Evolutionary conservation across 37 sponge, comb jelly and placozoan genomes (phyloP).

Genomic region (Aphrocallistes beatrix): DNA sequence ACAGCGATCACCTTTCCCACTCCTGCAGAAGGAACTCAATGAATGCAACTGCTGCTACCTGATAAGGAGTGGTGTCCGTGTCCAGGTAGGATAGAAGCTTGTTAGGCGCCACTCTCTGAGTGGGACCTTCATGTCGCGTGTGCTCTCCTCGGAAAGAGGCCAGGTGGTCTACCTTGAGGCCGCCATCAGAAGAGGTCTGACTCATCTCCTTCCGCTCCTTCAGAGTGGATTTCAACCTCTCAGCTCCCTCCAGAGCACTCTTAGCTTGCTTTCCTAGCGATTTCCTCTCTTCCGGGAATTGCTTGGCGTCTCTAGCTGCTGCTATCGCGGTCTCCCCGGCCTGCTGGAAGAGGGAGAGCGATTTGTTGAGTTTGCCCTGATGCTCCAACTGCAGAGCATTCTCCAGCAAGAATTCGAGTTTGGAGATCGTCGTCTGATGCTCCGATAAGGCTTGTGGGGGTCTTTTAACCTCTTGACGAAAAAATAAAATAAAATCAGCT

Average conservation of each 20-base stretch:
- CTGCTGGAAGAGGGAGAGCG: not conserved
- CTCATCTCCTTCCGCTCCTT: not conserved
- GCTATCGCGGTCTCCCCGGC: not conserved
- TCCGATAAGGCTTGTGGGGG: not conserved
- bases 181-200: not conserved
- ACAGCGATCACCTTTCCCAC: too few species aligned
- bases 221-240: not conserved
- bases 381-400: not conserved
- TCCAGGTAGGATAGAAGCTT: conserved; percentile 5
- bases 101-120: not conserved
- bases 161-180: not conserved
- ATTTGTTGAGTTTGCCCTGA: not conserved
- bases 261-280: not conserved
- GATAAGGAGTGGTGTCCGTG: not conserved
- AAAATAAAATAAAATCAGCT: not conserved
- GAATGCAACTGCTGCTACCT: not conserved
- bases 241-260: not conserved
- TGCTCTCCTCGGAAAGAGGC: not conserved
- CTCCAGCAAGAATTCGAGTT: not conserved
- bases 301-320: not conserved
- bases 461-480: not conserved
- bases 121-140: conserved; percentile 11
- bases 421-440: not conserved
- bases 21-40: too few species aligned
- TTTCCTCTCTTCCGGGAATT: not conserved